phyloP scores from a whole-genome alignment of 2,797 vertebrate genomes.

The Cossypha polioptera region DNA sequence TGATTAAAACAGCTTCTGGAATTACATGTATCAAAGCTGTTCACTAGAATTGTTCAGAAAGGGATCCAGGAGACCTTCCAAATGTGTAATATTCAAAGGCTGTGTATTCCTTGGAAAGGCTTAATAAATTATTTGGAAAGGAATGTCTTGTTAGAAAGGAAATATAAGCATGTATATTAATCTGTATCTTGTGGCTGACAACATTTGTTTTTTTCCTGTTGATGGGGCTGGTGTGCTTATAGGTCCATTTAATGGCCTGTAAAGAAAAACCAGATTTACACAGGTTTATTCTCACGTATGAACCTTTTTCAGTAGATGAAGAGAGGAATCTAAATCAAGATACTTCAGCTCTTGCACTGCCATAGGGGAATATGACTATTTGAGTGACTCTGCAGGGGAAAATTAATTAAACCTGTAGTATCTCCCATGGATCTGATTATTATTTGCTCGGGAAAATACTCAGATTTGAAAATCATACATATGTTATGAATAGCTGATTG shows the following conservation, averaged over 20 bases:
- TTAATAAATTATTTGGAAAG: not conserved
- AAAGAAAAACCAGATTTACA: not conserved
- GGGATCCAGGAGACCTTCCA: not conserved
- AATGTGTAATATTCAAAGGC: not conserved
- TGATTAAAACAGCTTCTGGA: not conserved
- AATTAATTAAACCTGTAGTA: not conserved
- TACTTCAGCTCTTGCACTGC: not conserved
- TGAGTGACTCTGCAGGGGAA: not conserved
- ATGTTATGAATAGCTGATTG: not conserved
- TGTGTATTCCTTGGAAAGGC: not conserved
- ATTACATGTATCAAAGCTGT: not conserved
- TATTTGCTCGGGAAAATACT: not conserved
- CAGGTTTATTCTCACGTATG: not conserved
- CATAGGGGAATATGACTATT: not conserved
- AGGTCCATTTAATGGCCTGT: not conserved
- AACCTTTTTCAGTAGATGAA: not conserved
- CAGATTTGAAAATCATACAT: not conserved
- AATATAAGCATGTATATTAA: not conserved
- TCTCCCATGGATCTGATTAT: not conserved
- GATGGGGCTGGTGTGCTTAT: not conserved
- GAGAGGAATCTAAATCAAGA: not conserved
- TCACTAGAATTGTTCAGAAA: not conserved
- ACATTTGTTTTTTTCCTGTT: not conserved
- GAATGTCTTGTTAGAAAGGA: not conserved
- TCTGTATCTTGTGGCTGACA: not conserved